A percentile compares a stretch with the other conserved stretches of the same genome.
These are phyloP conservation scores for Microtus ochrogaster DNA, from an alignment of 2,113 vertebrate genomes.

Conservation along the genomic window DNA sequence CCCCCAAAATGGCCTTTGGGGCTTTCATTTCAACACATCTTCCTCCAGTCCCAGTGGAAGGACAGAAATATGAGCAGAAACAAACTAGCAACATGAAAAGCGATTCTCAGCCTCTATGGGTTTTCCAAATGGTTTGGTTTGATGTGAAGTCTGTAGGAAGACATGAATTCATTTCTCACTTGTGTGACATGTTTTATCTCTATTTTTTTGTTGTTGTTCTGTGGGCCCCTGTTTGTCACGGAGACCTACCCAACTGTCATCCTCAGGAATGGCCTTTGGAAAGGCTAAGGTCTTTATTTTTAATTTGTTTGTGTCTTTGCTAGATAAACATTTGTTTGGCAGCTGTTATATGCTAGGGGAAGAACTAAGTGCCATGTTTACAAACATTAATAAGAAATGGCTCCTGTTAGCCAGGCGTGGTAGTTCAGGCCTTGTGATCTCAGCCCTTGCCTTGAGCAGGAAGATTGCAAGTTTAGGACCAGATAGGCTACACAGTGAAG, in stretches of 20 bases:
- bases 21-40: conserved; percentile 62
- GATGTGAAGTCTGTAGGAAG: background rate
- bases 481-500: background rate
- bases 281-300: conserved; percentile 26
- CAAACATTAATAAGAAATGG: conserved; percentile 35
- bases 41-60: background rate
- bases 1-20: conserved; percentile 35
- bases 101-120: conserved; percentile 6
- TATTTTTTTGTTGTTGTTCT: background rate
- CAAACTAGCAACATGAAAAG: conserved; percentile 57
- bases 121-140: conserved; percentile 20
- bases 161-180: background rate
- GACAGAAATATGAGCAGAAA: conserved; percentile 35
- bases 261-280: background rate
- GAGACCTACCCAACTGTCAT: background rate
- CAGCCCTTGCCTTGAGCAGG: background rate
- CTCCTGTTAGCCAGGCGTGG: background rate
- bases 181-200: background rate
- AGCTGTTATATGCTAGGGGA: background rate
- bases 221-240: background rate
- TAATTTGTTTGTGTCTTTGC: conserved; percentile 44
- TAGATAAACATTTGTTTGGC: conserved; percentile 28
- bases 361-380: conserved; percentile 35
- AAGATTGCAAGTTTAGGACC: background rate
- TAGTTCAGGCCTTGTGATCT: background rate